Evolutionary conservation across 2,888 invertebrate species (phyloP).

Genomic region (Eupeodes luniger): DNA sequence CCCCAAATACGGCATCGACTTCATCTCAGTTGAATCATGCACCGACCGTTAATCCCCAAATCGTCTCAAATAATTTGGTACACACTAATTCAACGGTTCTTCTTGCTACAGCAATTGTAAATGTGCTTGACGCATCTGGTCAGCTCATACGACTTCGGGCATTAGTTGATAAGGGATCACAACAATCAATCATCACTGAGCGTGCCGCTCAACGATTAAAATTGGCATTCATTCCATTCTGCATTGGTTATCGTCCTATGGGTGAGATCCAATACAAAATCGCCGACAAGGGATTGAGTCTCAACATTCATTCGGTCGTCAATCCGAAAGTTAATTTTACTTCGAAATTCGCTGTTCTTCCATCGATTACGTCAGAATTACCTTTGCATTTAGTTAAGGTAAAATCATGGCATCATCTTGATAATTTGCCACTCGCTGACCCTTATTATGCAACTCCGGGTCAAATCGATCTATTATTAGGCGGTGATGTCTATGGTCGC

Average conservation of each 20-base stretch:
- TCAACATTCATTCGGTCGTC: not conserved
- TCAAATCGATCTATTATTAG: slow-evolving; percentile 33
- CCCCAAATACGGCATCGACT: not conserved
- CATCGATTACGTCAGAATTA: no score
- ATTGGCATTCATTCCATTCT: not conserved
- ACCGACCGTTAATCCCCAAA: not conserved
- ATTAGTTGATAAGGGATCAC: not conserved
- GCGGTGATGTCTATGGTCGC: slow-evolving; percentile 29
- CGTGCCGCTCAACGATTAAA: not conserved
- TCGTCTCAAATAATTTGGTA: not conserved
- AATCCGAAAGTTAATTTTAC: not conserved
- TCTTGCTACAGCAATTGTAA: slow-evolving; percentile 7
- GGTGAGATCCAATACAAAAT: not conserved
- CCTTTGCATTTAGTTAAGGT: no score
- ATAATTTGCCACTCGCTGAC: not conserved
- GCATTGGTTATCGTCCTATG: not conserved
- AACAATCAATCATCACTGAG: not conserved
- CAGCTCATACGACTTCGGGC: slow-evolving; percentile 1
- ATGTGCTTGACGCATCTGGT: slow-evolving; percentile 4
- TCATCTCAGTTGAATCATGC: not conserved
- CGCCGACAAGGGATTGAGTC: not conserved
- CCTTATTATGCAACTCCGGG: slow-evolving; percentile 29
- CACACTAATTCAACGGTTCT: not conserved
- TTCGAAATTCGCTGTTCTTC: no score
- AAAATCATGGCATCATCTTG: not conserved